Conservation (phyloP, 1,140 invertebrate species). For the Geopemphigus sp. region DNA sequence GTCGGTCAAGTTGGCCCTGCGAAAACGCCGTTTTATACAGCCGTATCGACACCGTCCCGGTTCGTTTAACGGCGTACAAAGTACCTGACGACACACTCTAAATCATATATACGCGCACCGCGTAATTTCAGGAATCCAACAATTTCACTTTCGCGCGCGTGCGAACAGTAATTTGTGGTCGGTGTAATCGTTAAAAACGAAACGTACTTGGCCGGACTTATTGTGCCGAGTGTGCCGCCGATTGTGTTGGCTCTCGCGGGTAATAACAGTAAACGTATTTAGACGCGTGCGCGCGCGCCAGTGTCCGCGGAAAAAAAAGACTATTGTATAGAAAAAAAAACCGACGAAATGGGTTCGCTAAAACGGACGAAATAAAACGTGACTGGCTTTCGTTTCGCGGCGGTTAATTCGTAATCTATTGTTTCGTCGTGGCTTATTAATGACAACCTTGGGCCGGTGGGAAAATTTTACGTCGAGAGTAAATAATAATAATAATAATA, state of each 20-base stretch:
- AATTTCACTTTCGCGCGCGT: background rate
- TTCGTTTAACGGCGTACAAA: background rate
- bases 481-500: slow-evolving; percentile 20
- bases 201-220: background rate
- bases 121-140: too few species aligned
- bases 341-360: background rate
- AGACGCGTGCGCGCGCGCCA: too few species aligned
- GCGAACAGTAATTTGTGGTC: background rate
- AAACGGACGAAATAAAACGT: slow-evolving; percentile 38
- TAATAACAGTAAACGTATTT: too few species aligned
- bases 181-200: background rate
- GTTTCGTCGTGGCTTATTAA: slow-evolving; percentile 33
- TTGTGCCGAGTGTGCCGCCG: background rate
- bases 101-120: too few species aligned
- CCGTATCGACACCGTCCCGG: too few species aligned
- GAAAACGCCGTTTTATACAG: too few species aligned
- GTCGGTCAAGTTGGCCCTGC: too few species aligned
- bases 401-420: slow-evolving; percentile 41
- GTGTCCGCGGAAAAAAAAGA: background rate
- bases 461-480: slow-evolving; percentile 5
- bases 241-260: background rate
- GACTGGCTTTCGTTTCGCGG: slow-evolving; percentile 36
- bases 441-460: slow-evolving; percentile 20
- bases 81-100: too few species aligned
- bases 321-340: slow-evolving; percentile 30